A percentile compares a stretch with the other conserved stretches of the same genome.
Evolutionary conservation across 2,113 vertebrate species (phyloP).

Genomic region (Brachyhypopomus occidentalis): DNA sequence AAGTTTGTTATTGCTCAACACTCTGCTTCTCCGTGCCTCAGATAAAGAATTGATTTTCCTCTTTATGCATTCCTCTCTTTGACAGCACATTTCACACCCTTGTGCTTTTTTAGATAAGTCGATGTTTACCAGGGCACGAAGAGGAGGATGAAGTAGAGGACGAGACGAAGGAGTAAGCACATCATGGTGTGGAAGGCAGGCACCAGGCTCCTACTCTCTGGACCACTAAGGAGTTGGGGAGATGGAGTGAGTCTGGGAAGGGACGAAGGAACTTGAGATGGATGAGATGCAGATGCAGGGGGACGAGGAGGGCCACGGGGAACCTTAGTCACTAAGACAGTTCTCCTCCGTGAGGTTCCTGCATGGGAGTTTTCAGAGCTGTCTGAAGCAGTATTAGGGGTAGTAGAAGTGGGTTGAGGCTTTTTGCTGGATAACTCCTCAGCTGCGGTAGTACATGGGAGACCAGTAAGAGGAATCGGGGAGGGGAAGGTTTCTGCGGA

Average conservation of each 20-base stretch:
- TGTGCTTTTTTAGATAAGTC: neutral
- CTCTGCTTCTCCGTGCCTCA: neutral
- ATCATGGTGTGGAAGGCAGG: conserved; percentile 42
- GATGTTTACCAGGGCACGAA: conserved; percentile 46
- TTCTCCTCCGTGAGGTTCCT: neutral
- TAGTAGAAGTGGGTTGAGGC: neutral
- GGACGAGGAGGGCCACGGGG: neutral
- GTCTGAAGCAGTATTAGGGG: neutral
- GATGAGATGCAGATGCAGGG: conserved; percentile 4
- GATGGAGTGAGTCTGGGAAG: neutral
- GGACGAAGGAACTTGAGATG: neutral
- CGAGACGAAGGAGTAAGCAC: conserved; percentile 46
- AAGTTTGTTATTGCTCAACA: too few species aligned
- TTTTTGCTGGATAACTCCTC: neutral
- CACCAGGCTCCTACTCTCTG: neutral
- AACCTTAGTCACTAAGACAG: neutral
- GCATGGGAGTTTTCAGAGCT: too few species aligned
- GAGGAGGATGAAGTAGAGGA: conserved; percentile 45
- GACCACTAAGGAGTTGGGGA: neutral
- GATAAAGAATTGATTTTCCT: neutral
- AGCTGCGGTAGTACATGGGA: neutral
- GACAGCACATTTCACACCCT: neutral
- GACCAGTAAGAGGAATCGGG: neutral
- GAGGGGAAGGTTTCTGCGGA: neutral
- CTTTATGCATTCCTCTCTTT: neutral